Percentiles rank a stretch among this genome's conserved stretches.
phyloP scores from a whole-genome alignment of 2,888 invertebrate genomes.

The Hetaerina titia region DNA sequence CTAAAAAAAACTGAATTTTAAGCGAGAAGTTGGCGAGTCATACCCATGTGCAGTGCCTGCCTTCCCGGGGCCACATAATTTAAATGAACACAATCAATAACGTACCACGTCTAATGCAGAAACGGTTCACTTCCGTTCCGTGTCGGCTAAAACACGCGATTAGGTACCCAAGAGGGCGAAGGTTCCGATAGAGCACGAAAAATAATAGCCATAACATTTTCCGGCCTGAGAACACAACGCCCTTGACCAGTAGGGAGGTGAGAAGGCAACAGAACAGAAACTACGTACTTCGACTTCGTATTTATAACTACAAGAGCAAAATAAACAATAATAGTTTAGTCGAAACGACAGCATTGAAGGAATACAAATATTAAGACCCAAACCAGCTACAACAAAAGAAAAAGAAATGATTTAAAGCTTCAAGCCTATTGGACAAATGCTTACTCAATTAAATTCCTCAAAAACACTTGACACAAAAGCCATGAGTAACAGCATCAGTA shows the following conservation, averaged over 20 bases:
- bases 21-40: neutral
- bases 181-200: neutral
- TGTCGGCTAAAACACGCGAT: neutral
- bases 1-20: neutral
- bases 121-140: constrained; percentile 1
- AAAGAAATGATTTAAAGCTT: too few species aligned
- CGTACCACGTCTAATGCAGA: neutral
- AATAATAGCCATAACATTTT: neutral
- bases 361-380: too few species aligned
- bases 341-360: too few species aligned
- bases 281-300: too few species aligned
- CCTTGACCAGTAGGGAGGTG: neutral
- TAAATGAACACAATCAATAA: neutral
- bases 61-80: neutral
- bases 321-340: too few species aligned
- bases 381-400: too few species aligned
- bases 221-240: neutral
- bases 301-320: too few species aligned
- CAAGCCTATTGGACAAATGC: too few species aligned
- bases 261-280: neutral
- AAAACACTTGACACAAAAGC: too few species aligned
- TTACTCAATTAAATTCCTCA: too few species aligned
- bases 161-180: neutral
- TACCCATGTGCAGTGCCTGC: neutral
- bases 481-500: too few species aligned